Base-by-base conservation (phyloP, 2,113 vertebrate genomes). In the Boleophthalmus pectinirostris region DNA sequence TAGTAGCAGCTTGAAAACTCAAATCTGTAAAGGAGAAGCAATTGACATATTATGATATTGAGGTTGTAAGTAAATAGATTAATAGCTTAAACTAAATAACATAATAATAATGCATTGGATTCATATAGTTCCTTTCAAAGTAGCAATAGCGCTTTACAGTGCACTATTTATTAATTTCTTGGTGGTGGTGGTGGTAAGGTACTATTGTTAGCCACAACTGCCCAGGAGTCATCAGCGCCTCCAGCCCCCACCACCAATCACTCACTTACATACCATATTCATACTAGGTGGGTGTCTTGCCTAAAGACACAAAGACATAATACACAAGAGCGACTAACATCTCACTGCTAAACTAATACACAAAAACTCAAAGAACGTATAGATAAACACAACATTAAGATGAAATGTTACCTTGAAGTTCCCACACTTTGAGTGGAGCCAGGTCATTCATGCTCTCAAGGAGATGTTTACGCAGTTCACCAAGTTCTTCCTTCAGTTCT, bases 401-500 rank as follows among this genome's bases (percentile, higher is more conserved):
- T n/a, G 21, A 14, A 66, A 4, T 0, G 2, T 23, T 93, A 98
- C 98, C 97, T 93, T 98, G 96, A 67, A 99, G 90, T 75, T 99
- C 96, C 98, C 98, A 99, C 78, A 97, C 95, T 93, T 98, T 98
- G 73, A 99, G 90, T 13, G 97, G 96, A 2, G 92, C 90, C 95
- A 97, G 94, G 85, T 94, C 94, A 83, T 96, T 94, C 21, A 82
- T 92, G 70, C 95, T 97, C 78, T 98, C 95, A 82, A 96, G 87
- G 8, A 99, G 93, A 89, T 99, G 95, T 78, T 93, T 98, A 74
- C 88, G 95, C 77, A 99, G 93, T 49, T 95, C 92, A 16, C 68
- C 86, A 35, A 99, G 91, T 81, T 96, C 94, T 45, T 92, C 92
- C 84, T 87, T 92, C 72, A 98, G 90, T 70, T 96, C 92, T 70